Conservation (phyloP, 23 tunicate genomes). For the Diplosoma virens region DNA sequence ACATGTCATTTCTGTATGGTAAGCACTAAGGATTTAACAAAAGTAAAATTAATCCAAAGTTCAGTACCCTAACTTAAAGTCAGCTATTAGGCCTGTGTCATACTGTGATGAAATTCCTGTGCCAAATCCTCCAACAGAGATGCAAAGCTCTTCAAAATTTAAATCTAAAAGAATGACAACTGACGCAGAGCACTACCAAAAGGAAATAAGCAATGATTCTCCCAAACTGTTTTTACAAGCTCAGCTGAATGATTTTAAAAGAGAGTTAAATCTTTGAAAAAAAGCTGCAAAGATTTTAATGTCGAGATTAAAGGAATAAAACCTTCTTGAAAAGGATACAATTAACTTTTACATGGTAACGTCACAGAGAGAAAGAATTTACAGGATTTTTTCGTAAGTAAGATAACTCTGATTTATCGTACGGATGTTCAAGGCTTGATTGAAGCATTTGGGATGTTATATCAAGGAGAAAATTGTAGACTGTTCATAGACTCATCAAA, state of each 20-base stretch:
- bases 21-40: constrained; percentile 17
- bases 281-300: constrained; percentile 4
- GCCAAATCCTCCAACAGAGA: constrained; percentile 18
- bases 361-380: no score
- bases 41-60: constrained; percentile 7
- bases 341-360: no score
- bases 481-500: no score
- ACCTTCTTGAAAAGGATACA: constrained; percentile 20
- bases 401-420: no score
- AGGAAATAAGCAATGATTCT: not conserved
- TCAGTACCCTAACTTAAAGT: constrained; percentile 6
- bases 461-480: no score
- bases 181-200: constrained; percentile 11
- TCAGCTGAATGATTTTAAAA: constrained; percentile 5
- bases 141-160: constrained; percentile 13
- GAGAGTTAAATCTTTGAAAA: constrained; percentile 11
- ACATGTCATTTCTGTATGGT: constrained; percentile 1
- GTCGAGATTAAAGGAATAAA: constrained; percentile 9
- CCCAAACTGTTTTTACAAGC: constrained; percentile 11
- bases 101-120: constrained; percentile 24
- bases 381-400: no score
- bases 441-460: no score
- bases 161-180: constrained; percentile 10
- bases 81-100: constrained; percentile 10
- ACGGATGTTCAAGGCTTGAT: no score